Percentiles rank a stretch among this genome's conserved stretches.
phyloP scores from a whole-genome alignment of 2,888 invertebrate genomes.

The Cyclophora albipunctata region DNA sequence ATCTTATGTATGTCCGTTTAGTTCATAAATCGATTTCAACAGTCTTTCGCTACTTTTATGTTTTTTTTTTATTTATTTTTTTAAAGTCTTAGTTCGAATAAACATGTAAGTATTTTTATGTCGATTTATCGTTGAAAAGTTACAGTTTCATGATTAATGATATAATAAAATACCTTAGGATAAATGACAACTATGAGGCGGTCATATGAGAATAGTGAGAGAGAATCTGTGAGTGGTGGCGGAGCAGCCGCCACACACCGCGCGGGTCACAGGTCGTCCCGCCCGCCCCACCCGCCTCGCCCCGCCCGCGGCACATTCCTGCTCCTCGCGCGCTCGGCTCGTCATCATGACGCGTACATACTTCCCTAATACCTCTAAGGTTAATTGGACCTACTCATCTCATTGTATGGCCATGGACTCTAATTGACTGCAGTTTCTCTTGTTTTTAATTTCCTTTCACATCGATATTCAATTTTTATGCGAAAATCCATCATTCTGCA shows the following conservation, averaged over 20 bases:
- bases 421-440: constrained; percentile 36
- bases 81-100: too few species aligned
- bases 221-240: constrained; percentile 1
- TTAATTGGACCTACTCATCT: constrained; percentile 67
- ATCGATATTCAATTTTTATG: constrained; percentile 20
- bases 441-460: constrained; percentile 21
- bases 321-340: constrained; percentile 34
- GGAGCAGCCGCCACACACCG: constrained; percentile 44
- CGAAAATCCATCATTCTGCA: constrained; percentile 22
- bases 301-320: constrained; percentile 56
- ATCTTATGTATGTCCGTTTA: too few species aligned
- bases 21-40: too few species aligned
- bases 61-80: too few species aligned
- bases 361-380: constrained; percentile 65
- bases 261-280: constrained; percentile 56
- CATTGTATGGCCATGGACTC: constrained; percentile 57
- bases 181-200: too few species aligned
- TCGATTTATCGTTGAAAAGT: too few species aligned
- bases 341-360: constrained; percentile 56
- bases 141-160: too few species aligned
- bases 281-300: constrained; percentile 47
- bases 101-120: too few species aligned
- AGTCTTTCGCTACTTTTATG: too few species aligned
- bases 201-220: too few species aligned
- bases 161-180: too few species aligned